Evolutionary conservation across 2,888 invertebrate genomes (phyloP).

Genomic region (Elegia similella): DNA sequence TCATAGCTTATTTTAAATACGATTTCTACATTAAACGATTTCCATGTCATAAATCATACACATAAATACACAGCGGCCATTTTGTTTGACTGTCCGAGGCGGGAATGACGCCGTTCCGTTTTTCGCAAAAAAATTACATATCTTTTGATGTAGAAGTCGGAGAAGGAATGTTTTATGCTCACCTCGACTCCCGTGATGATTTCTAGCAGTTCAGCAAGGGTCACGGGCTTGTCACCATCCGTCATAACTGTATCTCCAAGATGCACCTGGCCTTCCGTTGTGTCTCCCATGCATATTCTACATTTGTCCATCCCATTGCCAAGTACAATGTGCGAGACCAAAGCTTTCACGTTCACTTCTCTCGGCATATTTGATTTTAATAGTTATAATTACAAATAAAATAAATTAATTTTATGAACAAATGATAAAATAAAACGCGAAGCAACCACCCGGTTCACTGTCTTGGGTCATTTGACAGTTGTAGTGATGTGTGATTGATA

Average conservation of each 20-base stretch:
- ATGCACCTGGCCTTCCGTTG: conserved; percentile 68
- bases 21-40: neutral
- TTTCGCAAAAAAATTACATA: conserved; percentile 61
- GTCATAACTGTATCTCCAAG: conserved; percentile 72
- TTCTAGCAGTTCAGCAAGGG: conserved; percentile 66
- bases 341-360: conserved; percentile 67
- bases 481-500: conserved; percentile 11
- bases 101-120: conserved; percentile 71
- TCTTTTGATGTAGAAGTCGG: conserved; percentile 32
- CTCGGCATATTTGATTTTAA: conserved; percentile 49
- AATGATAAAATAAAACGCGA: conserved; percentile 2
- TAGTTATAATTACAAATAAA: neutral
- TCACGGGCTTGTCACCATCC: conserved; percentile 66
- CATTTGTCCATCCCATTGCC: conserved; percentile 72
- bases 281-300: conserved; percentile 74
- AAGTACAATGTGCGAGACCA: conserved; percentile 70
- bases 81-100: conserved; percentile 42
- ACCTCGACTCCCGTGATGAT: conserved; percentile 71
- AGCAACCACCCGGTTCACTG: neutral
- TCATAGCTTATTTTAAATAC: no score
- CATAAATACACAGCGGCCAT: conserved; percentile 44
- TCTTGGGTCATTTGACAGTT: conserved; percentile 15
- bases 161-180: conserved; percentile 30
- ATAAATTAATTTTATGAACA: neutral
- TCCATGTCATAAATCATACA: neutral